A percentile compares a stretch with the other conserved stretches of the same genome.
phyloP scores from a whole-genome alignment of 2,797 vertebrate species.

The Micropoecilia bifurca region DNA sequence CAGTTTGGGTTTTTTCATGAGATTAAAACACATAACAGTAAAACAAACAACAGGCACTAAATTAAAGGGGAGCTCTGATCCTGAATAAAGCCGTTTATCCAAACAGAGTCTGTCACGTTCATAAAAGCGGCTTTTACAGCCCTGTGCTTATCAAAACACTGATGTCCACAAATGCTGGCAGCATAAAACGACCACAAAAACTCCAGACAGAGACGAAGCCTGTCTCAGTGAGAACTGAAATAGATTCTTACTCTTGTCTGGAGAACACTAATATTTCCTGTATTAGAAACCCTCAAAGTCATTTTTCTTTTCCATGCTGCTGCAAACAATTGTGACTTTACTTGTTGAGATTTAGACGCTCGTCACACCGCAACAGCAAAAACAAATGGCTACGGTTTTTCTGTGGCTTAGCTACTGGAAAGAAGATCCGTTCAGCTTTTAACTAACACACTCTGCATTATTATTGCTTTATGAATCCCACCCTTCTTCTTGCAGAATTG shows the following conservation, averaged over 20 bases:
- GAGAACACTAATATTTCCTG: neutral
- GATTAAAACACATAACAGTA: slow-evolving; percentile 9
- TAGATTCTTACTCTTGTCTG: neutral
- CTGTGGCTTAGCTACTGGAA: neutral
- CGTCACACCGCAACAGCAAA: neutral
- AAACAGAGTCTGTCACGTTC: slow-evolving; percentile 18
- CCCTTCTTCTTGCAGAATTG: neutral
- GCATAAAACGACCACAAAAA: neutral
- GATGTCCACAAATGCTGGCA: slow-evolving; percentile 7
- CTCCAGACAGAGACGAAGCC: neutral
- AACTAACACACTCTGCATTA: neutral
- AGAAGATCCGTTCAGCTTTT: neutral
- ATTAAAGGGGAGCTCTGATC: slow-evolving; percentile 32
- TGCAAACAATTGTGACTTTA: neutral
- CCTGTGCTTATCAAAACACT: slow-evolving; percentile 7
- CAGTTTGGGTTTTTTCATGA: slow-evolving; percentile 28
- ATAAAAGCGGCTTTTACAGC: slow-evolving; percentile 20
- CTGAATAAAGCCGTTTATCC: slow-evolving; percentile 36
- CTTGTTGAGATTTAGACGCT: neutral
- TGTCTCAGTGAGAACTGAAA: neutral
- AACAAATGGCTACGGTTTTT: neutral
- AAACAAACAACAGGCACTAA: slow-evolving; percentile 33
- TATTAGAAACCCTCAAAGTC: neutral
- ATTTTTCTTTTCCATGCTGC: neutral
- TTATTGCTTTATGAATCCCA: neutral